phyloP scores from a whole-genome alignment of 53 echinoderm and acorn worm species.

The Zoroaster sp. region DNA sequence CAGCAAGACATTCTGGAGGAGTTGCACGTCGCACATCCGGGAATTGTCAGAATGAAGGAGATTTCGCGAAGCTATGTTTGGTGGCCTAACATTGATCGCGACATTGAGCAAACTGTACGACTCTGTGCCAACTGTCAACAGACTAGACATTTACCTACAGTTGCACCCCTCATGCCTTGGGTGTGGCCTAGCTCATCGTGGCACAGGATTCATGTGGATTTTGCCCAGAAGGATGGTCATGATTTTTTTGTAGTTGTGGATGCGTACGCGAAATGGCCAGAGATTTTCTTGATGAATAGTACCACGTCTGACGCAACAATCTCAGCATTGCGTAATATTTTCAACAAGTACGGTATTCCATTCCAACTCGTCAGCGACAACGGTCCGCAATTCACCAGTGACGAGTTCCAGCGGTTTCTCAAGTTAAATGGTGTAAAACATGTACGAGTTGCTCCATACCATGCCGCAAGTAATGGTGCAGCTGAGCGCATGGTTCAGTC shows the following conservation, averaged over 20 bases:
- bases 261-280: slow-evolving; percentile 65
- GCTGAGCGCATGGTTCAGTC: slow-evolving; percentile 54
- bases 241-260: slow-evolving; percentile 36
- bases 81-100: slow-evolving; percentile 60
- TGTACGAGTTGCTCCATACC: slow-evolving; percentile 21
- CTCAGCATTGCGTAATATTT: slow-evolving; percentile 18
- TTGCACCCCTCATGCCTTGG: slow-evolving; percentile 58
- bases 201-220: slow-evolving; percentile 53
- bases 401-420: slow-evolving; percentile 37
- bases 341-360: slow-evolving; percentile 32
- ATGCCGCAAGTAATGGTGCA: slow-evolving; percentile 59
- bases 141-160: slow-evolving; percentile 13
- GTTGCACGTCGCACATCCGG: slow-evolving; percentile 42
- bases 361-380: slow-evolving; percentile 43
- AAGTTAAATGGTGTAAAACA: slow-evolving; percentile 29
- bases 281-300: slow-evolving; percentile 53
- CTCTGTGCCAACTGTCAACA: slow-evolving; percentile 36
- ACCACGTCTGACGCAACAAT: slow-evolving; percentile 54
- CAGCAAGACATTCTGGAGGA: slow-evolving; percentile 39
- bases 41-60: slow-evolving; percentile 68
- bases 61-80: slow-evolving; percentile 62
- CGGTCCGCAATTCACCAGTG: slow-evolving; percentile 42
- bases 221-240: slow-evolving; percentile 53
- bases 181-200: slow-evolving; percentile 53
- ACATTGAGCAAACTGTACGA: slow-evolving; percentile 39